Base-by-base conservation (phyloP, 2,797 vertebrate genomes). In the Nothura maculosa region DNA sequence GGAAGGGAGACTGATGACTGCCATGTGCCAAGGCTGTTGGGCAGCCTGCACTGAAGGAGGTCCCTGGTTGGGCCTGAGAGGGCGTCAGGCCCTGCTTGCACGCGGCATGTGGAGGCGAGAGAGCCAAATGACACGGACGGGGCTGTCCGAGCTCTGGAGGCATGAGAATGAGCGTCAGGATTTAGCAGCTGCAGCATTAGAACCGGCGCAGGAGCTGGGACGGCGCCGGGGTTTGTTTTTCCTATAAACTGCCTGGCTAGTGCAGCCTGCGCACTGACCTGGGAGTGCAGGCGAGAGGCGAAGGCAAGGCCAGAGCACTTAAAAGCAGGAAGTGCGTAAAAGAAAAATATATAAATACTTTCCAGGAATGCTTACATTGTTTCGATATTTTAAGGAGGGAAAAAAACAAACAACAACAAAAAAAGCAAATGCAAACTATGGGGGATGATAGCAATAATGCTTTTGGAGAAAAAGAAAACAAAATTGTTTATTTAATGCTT, bases 241-340 rank as follows among this genome's bases (percentile, higher is more conserved):
- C 47, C 47, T 47, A 45, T 58, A 54, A 75, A 25, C 24, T 45
- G 13, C 1, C 1, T 12, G 8, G 10, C 40, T 60, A 28, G 14
- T 61, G 34, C 15, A 1, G 1, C 18, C 21, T 0, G 0, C 14
- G 47, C n/a, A 18, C 4, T 30, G n/a, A 4, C n/a, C 38, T 57
- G 32, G 25, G 43, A 82, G 25, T 13, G 38, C 18, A n/a, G 3
- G 1, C 32, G 36, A 78, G 85, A 43, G 16, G 45, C 28, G n/a
- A 52, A 54, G 32, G 9, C 1, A 2, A 73, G 34, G 58, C 32
- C 4, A 9, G 84, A 90, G 60, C 25, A 47, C 34, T 69, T 72
- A 42, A 62, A 81, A 68, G 22, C 12, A 84, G 66, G 66, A 94
- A 86, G 18, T 34, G 14, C 0, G 0, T 81, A 62, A 81, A 88